These are phyloP conservation scores for Scrobipalpa costella DNA, from an alignment of 2,888 invertebrate species.

Conservation along the genomic window DNA sequence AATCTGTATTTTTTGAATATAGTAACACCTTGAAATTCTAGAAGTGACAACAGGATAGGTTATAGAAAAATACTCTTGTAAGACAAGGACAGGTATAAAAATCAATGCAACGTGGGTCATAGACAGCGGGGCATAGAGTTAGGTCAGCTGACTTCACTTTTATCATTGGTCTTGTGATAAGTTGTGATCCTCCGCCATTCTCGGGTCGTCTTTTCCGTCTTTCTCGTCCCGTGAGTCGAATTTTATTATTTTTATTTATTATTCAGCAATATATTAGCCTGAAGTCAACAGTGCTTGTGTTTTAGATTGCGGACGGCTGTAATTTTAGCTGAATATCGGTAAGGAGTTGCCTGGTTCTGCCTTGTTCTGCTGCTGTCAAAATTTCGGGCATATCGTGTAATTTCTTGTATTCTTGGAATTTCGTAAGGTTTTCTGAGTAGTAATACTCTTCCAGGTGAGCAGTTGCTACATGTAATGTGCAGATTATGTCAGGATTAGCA, in stretches of 20 bases:
- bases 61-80: neutral
- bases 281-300: conserved; percentile 57
- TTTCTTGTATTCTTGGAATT: conserved; percentile 40
- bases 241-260: conserved; percentile 50
- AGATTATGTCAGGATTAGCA: neutral
- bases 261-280: conserved; percentile 43
- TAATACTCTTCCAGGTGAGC: neutral
- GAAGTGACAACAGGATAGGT: conserved; percentile 25
- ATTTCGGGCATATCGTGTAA: conserved; percentile 43
- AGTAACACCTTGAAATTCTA: neutral
- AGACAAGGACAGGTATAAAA: conserved; percentile 37
- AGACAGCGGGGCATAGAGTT: conserved; percentile 66
- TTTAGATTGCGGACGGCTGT: conserved; percentile 46
- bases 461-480: neutral
- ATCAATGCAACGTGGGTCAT: conserved; percentile 61
- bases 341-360: conserved; percentile 57
- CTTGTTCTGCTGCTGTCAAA: conserved; percentile 40
- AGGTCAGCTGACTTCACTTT: conserved; percentile 80
- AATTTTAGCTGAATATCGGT: conserved; percentile 46
- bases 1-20: neutral
- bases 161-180: conserved; percentile 82
- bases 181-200: conserved; percentile 79
- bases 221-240: conserved; percentile 75
- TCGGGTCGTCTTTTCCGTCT: conserved; percentile 76
- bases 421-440: conserved; percentile 9